These are phyloP conservation scores for Lasioglossum morio DNA, from an alignment of 2,888 invertebrate genomes.

Conservation along the genomic window DNA sequence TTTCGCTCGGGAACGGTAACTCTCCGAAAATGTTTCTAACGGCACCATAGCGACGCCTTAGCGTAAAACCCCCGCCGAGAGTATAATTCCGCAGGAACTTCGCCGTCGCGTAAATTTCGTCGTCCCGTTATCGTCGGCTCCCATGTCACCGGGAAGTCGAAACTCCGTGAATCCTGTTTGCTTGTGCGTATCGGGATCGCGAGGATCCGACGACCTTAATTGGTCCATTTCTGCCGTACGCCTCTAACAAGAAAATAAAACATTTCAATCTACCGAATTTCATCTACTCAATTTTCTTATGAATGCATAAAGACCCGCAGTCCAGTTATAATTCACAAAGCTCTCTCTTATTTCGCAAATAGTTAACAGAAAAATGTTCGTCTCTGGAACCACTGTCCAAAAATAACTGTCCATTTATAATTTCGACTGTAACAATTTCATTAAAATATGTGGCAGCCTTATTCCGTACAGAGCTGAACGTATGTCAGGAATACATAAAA, in stretches of 20 bases:
- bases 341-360: background rate
- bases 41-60: background rate
- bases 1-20: background rate
- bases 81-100: conserved; percentile 16
- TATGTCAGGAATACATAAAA: background rate
- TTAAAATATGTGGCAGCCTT: background rate
- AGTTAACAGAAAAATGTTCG: background rate
- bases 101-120: conserved; percentile 23
- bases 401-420: background rate
- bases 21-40: conserved; percentile 14
- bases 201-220: background rate
- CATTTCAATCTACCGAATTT: too few species aligned
- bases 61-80: conserved; percentile 28
- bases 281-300: too few species aligned
- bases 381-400: background rate
- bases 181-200: conserved; percentile 7
- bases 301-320: too few species aligned
- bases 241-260: too few species aligned
- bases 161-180: conserved; percentile 9
- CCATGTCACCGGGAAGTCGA: conserved; percentile 3
- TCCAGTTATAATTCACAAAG: too few species aligned
- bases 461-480: background rate
- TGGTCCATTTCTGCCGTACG: background rate
- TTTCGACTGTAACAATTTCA: background rate
- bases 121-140: conserved; percentile 22